Evolutionary conservation across 2,888 invertebrate species (phyloP).

Genomic region (Rotaria sp.): DNA sequence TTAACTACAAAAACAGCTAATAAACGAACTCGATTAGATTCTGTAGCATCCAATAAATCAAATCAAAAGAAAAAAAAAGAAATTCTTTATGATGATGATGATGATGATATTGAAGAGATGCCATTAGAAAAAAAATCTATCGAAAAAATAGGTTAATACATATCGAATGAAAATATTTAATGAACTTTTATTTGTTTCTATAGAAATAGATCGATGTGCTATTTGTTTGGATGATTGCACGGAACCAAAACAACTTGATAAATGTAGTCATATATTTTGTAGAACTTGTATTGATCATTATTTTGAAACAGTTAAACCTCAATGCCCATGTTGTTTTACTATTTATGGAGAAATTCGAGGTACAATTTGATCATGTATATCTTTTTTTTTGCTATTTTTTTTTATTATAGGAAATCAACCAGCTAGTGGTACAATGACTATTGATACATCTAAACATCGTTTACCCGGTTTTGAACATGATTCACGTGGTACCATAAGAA

Average conservation of each 20-base stretch:
- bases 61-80: neutral
- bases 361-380: neutral
- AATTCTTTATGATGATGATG: neutral
- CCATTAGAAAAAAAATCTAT: neutral
- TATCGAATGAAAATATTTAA: too few relatives aligned
- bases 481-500: conserved; percentile 42
- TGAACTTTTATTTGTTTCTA: neutral
- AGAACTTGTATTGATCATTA: conserved; percentile 45
- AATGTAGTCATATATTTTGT: conserved; percentile 48
- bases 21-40: neutral
- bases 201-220: conserved; percentile 42
- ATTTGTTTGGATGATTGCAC: conserved; percentile 45
- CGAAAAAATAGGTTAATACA: neutral
- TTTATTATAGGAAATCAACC: conserved; percentile 1
- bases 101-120: neutral
- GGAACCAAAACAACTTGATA: conserved; percentile 41
- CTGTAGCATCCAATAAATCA: neutral
- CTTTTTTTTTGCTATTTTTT: neutral
- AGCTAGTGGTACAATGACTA: neutral
- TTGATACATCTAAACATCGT: neutral
- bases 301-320: conserved; percentile 44
- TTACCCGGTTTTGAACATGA: conserved; percentile 33
- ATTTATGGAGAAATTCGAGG: conserved; percentile 47
- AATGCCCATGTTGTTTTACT: conserved; percentile 47
- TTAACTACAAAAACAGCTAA: too few relatives aligned